Conservation (phyloP, 2,888 invertebrate genomes). For the Apodemia duryi region DNA sequence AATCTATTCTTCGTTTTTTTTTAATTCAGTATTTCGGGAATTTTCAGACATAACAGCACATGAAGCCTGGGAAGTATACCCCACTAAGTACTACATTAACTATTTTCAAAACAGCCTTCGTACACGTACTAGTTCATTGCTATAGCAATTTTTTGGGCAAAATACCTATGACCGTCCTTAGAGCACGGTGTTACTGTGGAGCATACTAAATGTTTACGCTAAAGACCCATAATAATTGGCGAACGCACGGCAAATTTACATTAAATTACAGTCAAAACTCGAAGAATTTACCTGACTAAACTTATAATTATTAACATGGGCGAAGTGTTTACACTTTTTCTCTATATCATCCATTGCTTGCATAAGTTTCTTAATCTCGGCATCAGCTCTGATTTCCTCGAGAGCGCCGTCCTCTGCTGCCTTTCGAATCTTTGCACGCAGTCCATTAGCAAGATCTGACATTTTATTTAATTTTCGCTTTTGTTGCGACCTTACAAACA, state of each 20-base stretch:
- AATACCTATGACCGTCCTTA: no score
- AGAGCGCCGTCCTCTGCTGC: conserved; percentile 82
- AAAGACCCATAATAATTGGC: no score
- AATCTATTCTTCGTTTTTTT: no score
- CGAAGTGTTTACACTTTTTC: conserved; percentile 83
- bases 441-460: conserved; percentile 83
- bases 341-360: conserved; percentile 69
- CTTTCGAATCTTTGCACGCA: conserved; percentile 82
- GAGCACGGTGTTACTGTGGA: no score
- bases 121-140: no score
- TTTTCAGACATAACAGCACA: no score
- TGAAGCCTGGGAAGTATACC: no score
- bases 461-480: conserved; percentile 87
- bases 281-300: conserved; percentile 56
- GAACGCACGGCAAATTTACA: neutral
- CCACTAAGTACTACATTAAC: no score
- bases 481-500: conserved; percentile 87
- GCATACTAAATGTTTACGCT: no score
- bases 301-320: conserved; percentile 82
- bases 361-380: conserved; percentile 84
- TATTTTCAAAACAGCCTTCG: no score
- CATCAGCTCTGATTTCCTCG: conserved; percentile 83
- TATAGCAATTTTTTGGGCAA: no score
- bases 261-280: neutral
- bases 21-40: no score